phyloP scores from a whole-genome alignment of 2,888 invertebrate genomes.

The Tanytarsus gracilentus region DNA sequence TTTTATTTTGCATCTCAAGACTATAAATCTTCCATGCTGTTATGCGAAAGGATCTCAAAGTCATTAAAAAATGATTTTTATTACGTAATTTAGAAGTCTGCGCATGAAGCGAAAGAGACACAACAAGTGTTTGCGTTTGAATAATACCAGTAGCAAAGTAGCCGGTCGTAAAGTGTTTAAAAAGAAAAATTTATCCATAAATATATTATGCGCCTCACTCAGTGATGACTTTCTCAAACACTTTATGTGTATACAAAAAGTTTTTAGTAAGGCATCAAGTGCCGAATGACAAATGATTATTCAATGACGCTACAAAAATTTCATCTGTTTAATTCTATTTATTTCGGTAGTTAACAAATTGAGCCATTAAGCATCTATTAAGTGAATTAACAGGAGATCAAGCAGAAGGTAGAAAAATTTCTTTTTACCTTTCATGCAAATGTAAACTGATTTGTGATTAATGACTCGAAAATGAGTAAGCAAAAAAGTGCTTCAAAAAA shows the following conservation, averaged over 20 bases:
- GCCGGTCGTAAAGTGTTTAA: background rate
- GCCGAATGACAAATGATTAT: conserved; percentile 23
- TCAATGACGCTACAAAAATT: conserved; percentile 21
- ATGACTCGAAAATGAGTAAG: conserved; percentile 8
- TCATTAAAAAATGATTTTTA: conserved; percentile 20
- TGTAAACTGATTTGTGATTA: background rate
- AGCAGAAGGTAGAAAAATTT: background rate
- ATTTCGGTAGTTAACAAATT: conserved; percentile 3
- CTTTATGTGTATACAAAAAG: background rate
- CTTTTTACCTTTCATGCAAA: background rate
- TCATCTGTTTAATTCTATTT: background rate
- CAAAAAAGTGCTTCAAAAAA: background rate
- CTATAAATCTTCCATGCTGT: no score
- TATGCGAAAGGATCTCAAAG: no score
- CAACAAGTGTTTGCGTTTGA: background rate
- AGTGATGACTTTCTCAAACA: background rate
- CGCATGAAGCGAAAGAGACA: background rate
- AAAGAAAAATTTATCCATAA: conserved; percentile 6
- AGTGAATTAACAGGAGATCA: conserved; percentile 7
- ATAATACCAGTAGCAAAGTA: conserved; percentile 23
- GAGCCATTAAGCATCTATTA: conserved; percentile 18
- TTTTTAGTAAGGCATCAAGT: background rate
- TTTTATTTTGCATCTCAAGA: no score
- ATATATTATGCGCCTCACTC: conserved; percentile 10
- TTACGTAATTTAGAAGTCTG: conserved; percentile 21